Conservation (phyloP, 2,888 invertebrate species). For the Agrochola circellaris region DNA sequence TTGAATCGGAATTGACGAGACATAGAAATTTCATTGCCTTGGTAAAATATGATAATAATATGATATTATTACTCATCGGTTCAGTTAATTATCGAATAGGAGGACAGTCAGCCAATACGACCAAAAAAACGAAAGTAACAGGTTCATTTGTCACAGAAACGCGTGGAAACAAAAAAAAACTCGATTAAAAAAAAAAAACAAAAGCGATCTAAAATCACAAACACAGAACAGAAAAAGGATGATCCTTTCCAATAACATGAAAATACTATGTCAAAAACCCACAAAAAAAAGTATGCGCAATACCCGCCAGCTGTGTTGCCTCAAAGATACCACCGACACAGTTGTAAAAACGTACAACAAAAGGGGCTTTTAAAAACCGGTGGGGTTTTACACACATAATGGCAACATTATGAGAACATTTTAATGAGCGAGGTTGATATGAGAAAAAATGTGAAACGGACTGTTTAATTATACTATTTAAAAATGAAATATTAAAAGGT, state of each 20-base stretch:
- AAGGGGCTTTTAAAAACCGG: conserved; percentile 34
- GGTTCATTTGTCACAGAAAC: too few species aligned
- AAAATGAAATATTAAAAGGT: conserved; percentile 7
- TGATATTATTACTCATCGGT: too few species aligned
- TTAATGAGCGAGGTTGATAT: conserved; percentile 44
- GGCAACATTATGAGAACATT: conserved; percentile 40
- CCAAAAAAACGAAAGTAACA: too few species aligned
- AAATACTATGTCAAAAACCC: conserved; percentile 28
- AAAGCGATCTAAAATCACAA: too few species aligned
- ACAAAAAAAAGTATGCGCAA: conserved; percentile 25
- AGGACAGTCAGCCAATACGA: too few species aligned
- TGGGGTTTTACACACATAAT: conserved; percentile 37
- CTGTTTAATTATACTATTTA: conserved; percentile 8
- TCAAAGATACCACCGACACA: conserved; percentile 36
- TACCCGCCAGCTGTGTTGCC: conserved; percentile 22
- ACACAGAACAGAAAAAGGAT: background rate
- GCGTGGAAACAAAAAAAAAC: too few species aligned
- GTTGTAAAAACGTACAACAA: conserved; percentile 50
- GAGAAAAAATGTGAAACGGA: conserved; percentile 12
- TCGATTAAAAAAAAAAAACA: too few species aligned
- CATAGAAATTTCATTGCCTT: too few species aligned
- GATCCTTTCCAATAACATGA: background rate
- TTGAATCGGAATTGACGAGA: too few species aligned
- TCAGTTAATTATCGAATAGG: too few species aligned
- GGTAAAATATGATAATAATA: too few species aligned